Evolutionary conservation across 2,888 invertebrate species (phyloP).

Genomic region (Leucania comma): DNA sequence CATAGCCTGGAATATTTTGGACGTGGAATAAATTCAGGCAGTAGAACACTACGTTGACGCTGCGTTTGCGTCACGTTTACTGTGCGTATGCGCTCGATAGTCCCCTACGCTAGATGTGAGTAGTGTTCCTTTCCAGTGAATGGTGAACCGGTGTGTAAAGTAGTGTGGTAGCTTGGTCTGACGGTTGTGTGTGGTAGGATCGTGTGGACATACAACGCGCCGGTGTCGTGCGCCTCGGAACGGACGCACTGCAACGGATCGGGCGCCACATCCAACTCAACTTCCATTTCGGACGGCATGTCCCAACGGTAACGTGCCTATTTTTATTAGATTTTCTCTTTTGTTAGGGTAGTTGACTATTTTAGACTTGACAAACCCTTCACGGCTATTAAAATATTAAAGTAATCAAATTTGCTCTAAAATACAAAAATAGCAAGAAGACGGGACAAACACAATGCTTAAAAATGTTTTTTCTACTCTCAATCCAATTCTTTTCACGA

Average conservation of each 20-base stretch:
- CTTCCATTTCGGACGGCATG: constrained; percentile 89
- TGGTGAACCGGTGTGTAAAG: constrained; percentile 36
- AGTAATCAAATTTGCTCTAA: not conserved
- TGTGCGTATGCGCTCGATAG: not conserved
- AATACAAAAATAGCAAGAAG: not conserved
- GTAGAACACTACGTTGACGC: not conserved
- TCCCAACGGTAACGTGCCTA: constrained; percentile 77
- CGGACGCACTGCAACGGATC: constrained; percentile 91
- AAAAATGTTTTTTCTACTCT: not conserved
- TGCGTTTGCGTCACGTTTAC: not conserved
- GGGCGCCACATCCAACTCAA: constrained; percentile 91
- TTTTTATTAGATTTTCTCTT: constrained; percentile 65
- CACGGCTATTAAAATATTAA: not conserved
- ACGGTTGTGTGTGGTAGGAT: constrained; percentile 89
- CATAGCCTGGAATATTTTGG: no score
- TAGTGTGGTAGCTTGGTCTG: constrained; percentile 37
- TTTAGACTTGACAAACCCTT: not conserved
- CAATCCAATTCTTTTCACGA: not conserved
- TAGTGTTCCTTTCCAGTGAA: constrained; percentile 11
- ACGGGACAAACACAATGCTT: not conserved
- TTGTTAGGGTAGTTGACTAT: constrained; percentile 52
- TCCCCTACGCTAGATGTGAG: not conserved
- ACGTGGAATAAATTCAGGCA: not conserved
- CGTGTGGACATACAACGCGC: constrained; percentile 98
- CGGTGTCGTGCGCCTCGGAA: constrained; percentile 92